These are phyloP conservation scores for Mya arenaria DNA, from an alignment of 1,140 invertebrate species.

Conservation along the genomic window DNA sequence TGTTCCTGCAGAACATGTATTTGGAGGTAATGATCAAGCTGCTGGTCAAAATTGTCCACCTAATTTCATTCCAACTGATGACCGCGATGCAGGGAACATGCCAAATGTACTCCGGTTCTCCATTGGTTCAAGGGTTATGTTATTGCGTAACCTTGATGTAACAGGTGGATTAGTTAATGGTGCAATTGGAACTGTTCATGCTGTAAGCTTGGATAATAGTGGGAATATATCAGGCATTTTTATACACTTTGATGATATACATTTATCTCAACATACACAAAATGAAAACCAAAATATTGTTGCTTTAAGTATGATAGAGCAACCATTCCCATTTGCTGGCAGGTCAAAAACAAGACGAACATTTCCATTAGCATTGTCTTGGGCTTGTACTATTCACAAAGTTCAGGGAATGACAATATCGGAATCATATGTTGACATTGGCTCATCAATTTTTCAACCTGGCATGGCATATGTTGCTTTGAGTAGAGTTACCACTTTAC, in stretches of 20 bases:
- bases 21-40: background rate
- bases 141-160: constrained; percentile 5
- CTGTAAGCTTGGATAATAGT: background rate
- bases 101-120: background rate
- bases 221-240: background rate
- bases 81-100: background rate
- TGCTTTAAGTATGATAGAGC: background rate
- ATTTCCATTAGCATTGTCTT: background rate
- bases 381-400: constrained; percentile 17
- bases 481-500: background rate
- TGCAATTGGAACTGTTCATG: background rate
- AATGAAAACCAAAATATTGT: background rate
- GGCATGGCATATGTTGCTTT: constrained; percentile 25
- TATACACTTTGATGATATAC: background rate
- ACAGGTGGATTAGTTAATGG: constrained; percentile 2
- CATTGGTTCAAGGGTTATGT: constrained; percentile 13
- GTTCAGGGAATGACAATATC: constrained; percentile 9
- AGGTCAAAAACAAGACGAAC: background rate
- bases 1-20: too few species aligned
- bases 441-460: background rate
- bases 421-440: background rate
- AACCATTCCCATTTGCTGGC: background rate
- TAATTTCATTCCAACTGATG: too few species aligned
- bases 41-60: too few species aligned
- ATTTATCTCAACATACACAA: background rate